Evolutionary conservation across 2,113 vertebrate genomes (phyloP).

Genomic region (Fregata magnificens): DNA sequence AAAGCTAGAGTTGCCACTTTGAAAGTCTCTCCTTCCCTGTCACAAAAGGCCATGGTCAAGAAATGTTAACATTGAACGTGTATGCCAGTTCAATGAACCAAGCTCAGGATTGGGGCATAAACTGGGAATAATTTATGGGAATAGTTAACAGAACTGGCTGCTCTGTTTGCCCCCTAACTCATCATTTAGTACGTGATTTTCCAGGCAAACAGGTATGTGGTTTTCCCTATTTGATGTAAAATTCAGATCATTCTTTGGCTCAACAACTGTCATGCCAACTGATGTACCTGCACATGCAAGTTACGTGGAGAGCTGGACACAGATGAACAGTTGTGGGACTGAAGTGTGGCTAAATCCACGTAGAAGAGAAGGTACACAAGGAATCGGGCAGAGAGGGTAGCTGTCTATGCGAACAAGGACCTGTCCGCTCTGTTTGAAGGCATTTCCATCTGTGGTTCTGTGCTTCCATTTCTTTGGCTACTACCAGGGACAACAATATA

Average conservation of each 20-base stretch:
- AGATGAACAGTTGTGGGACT: background rate
- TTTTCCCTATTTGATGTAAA: background rate
- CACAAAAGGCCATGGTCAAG: background rate
- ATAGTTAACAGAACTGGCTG: background rate
- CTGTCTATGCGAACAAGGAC: background rate
- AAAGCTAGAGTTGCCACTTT: background rate
- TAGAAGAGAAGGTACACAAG: background rate
- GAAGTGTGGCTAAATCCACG: background rate
- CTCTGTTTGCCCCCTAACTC: background rate
- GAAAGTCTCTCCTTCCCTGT: background rate
- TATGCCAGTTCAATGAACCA: background rate
- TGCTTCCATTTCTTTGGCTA: background rate
- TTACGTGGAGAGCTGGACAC: background rate
- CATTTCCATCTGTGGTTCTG: background rate
- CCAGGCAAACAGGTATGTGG: background rate
- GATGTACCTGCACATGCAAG: background rate
- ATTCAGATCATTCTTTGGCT: background rate
- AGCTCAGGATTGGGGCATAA: background rate
- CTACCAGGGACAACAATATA: background rate
- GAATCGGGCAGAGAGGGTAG: background rate
- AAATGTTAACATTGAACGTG: fast-evolving
- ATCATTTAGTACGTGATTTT: background rate
- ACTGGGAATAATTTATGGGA: background rate
- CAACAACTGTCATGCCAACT: background rate
- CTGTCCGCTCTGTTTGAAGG: background rate